Base-by-base conservation (phyloP, 2,888 invertebrate species). In the Nineta flava region DNA sequence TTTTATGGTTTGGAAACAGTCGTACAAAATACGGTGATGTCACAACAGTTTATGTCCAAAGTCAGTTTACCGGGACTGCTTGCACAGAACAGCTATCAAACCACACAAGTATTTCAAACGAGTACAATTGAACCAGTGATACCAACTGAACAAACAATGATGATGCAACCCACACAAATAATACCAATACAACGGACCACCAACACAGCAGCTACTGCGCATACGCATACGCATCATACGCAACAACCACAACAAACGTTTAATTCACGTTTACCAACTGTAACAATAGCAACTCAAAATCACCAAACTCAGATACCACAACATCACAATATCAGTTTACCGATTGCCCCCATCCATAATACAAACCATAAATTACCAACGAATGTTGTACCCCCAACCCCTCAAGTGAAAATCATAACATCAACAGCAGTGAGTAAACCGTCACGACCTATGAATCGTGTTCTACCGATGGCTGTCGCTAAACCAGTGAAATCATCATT, bases 11-110 rank as follows among this genome's bases (percentile, higher is more conserved):
- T 87, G 54, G 87, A 88, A 67, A 87, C 87, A 0, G 87, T 87
- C 49, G 87, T 88, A 2, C 87, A 87, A 64, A 88, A 87, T 60
- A 87, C 87, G 4, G 86, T 87, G 1, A 87, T 87, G 87, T 85
- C 85, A n/a, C 86, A 86, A 61, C 87, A 87, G 61, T 86, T 87
- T 61, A 79, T 87, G 13, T 82, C 87, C 3, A 83, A 84, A 2
- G 80, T 85, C 5, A 81, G 87, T 71, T 85, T 83, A 53, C 86
- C 87, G 43, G 35, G 35, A 7, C 81, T 87, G 2, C 70, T 87
- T 31, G 83, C 86, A 49, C 82, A 83, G 58, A 83, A 83, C 59
- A 86, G 87, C 59, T 87, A 87, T 61, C 87, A 86, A 62, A 83
- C 83, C 1, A 87, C 87, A 0, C 83, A 83, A 69, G 85, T 86